Evolutionary conservation across 2,113 vertebrate species (phyloP).

Genomic region (rabbit (Oryctolagus cuniculus)): DNA sequence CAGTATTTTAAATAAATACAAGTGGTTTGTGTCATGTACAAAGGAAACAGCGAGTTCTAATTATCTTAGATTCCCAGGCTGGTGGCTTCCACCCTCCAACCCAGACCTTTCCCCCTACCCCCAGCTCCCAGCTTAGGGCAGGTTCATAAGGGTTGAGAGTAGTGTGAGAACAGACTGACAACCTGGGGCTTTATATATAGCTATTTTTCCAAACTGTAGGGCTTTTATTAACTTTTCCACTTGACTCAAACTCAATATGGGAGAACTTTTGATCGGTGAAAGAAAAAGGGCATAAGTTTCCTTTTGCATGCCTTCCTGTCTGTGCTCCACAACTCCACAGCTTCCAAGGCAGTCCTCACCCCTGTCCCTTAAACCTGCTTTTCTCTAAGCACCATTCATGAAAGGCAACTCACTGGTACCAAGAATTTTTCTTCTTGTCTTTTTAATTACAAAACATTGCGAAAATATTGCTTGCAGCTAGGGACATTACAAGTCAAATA

Average conservation of each 20-base stretch:
- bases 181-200: not conserved
- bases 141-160: not conserved
- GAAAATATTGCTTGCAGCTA: not conserved
- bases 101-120: accelerated
- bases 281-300: accelerated
- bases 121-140: not conserved
- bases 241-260: not conserved
- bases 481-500: slow-evolving; percentile 30
- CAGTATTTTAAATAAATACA: not conserved
- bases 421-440: not conserved
- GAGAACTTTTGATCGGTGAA: not conserved
- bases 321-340: not conserved
- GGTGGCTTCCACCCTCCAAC: too few species aligned
- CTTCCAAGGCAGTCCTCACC: not conserved
- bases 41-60: not conserved
- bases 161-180: not conserved
- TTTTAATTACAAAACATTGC: not conserved
- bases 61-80: accelerated
- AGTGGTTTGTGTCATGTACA: not conserved
- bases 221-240: not conserved
- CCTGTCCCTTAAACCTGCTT: not conserved
- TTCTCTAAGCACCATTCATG: not conserved
- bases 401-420: slow-evolving; percentile 1
- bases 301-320: not conserved
- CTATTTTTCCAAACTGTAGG: not conserved